Evolutionary conservation across 2,888 invertebrate species (phyloP), one percentile per base, ranked within the genome.

Genomic region (Drosophila tanythrix): DNA sequence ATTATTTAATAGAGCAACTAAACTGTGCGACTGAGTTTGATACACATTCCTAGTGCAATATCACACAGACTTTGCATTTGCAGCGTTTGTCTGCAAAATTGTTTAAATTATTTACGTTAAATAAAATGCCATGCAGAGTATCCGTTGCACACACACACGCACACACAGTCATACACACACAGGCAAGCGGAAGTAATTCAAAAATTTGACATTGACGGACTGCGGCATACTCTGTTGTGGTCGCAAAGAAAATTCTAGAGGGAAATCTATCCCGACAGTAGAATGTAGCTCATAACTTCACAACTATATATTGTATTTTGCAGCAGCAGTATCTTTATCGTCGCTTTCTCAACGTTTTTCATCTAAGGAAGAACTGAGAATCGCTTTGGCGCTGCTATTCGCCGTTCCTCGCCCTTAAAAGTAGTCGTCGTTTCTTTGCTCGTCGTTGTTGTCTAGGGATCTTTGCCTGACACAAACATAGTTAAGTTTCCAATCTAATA

Each of bases 21-120:
- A 51, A 7, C 10, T 33, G 21, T 48, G 50, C 43, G 36, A 48
- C 51, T 51, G 56, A 33, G 27, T 62, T 61, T 27, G 4, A 56
- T 50, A 25, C 35, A 63, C 73, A 53, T 64, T 55, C 29, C 46
- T 72, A 63, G 50, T 48, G 31, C 67, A 73, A 65, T 66, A 51
- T 46, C 21, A 59, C 38, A 55, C 25, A 55, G 46, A 66, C 51
- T 60, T 48, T 62, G 36, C 25, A 63, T 67, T 60, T 63, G 38
- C 58, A 27, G 25, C 31, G 56, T 50, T 43, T 67, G 66, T 61
- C 75, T 53, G 70, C 77, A 68, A 73, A 68, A 70, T 62, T 51
- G 43, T 70, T 89, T 76, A 65, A 87, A 83, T 84, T 89, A 87
- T 89, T 87, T 81, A 89, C 70, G 70, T 81, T 87, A 78, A 83